phyloP scores from a whole-genome alignment of 2,113 vertebrate genomes.

The Saimiri boliviensis region DNA sequence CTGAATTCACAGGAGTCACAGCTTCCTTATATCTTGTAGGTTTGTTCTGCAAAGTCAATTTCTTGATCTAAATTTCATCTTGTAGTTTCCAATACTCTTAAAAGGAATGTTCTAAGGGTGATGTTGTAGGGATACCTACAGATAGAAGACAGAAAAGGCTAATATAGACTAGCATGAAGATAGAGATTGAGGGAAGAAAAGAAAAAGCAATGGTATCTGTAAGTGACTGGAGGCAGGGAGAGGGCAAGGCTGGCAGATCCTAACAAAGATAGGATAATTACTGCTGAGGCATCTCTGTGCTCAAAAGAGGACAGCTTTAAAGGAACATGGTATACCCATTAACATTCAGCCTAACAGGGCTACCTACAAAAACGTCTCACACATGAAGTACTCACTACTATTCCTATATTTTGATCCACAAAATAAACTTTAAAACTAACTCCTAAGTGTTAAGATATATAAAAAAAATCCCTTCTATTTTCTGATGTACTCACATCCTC shows the following conservation, averaged over 20 bases:
- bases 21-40: conserved; percentile 69
- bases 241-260: neutral
- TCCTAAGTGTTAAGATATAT: neutral
- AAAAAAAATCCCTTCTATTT: neutral
- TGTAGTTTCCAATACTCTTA: conserved; percentile 74
- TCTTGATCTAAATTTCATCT: conserved; percentile 74
- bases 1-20: conserved; percentile 63
- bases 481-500: neutral
- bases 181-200: conserved; percentile 49
- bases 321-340: neutral
- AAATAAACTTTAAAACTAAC: neutral
- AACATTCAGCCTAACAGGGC: neutral
- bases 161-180: conserved; percentile 70
- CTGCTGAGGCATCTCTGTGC: neutral
- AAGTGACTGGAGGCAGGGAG: neutral
- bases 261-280: neutral
- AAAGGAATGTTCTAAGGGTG: conserved; percentile 76
- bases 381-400: neutral
- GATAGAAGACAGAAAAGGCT: conserved; percentile 76
- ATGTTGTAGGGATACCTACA: conserved; percentile 73
- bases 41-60: conserved; percentile 70
- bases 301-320: neutral
- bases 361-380: neutral
- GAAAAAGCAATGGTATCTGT: neutral
- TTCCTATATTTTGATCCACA: neutral